phyloP scores from a whole-genome alignment of 2,797 vertebrate species.

The Simalia tracyae region DNA sequence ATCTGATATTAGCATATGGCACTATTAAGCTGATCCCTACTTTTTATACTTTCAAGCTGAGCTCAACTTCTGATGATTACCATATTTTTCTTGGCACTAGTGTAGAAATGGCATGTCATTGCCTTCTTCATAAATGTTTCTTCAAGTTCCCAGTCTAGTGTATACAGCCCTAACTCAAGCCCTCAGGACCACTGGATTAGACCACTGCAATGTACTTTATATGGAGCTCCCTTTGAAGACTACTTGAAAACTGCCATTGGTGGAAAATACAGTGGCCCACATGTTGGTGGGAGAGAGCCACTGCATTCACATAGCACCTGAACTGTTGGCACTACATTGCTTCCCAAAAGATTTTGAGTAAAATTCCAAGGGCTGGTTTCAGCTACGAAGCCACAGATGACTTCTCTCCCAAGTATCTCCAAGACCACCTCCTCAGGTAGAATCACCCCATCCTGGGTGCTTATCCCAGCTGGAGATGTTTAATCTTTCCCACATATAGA shows the following conservation, averaged over 20 bases:
- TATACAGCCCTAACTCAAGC: neutral
- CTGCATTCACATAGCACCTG: neutral
- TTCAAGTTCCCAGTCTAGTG: neutral
- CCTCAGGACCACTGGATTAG: neutral
- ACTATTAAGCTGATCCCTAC: neutral
- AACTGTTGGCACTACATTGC: too few relatives aligned
- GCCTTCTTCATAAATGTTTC: neutral
- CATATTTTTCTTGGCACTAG: neutral
- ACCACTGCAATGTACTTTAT: too few relatives aligned
- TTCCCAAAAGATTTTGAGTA: too few relatives aligned
- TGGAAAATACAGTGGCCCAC: too few relatives aligned
- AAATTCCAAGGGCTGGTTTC: too few relatives aligned
- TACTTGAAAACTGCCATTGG: too few relatives aligned
- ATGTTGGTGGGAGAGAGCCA: neutral
- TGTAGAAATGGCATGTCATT: neutral
- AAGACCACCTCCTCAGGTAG: too few relatives aligned
- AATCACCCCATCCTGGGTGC: too few relatives aligned
- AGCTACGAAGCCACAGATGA: neutral
- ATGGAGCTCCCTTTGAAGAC: too few relatives aligned
- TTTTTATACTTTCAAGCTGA: neutral
- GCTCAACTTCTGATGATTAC: neutral
- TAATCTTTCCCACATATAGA: too few relatives aligned
- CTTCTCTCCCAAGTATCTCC: too few relatives aligned
- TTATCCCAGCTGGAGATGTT: too few relatives aligned
- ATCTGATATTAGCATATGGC: conserved; percentile 38